These are phyloP conservation scores for Hydroisotoma schaefferi DNA, from an alignment of 2,888 invertebrate species.

Conservation along the genomic window DNA sequence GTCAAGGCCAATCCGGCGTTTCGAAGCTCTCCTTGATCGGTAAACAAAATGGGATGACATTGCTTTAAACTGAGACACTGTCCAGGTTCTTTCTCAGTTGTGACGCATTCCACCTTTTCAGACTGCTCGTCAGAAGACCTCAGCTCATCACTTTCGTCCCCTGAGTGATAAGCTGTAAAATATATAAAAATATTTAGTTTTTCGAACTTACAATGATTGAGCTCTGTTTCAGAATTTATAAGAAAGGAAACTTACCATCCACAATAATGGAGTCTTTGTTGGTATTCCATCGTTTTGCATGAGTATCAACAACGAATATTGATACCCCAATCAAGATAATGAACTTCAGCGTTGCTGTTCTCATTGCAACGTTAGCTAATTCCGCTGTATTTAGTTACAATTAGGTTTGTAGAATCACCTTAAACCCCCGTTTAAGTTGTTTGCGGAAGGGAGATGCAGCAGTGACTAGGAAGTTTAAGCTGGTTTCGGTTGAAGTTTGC, in stretches of 20 bases:
- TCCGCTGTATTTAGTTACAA: too few species aligned
- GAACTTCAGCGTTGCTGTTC: too few species aligned
- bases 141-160: constrained; percentile 28
- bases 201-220: not conserved
- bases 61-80: constrained; percentile 33
- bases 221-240: not conserved
- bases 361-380: too few species aligned
- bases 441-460: not conserved
- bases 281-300: constrained; percentile 37
- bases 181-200: not conserved
- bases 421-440: not conserved
- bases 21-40: constrained; percentile 34
- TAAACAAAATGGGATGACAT: constrained; percentile 40
- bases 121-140: constrained; percentile 26
- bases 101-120: constrained; percentile 33
- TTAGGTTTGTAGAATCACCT: too few species aligned
- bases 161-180: constrained; percentile 17
- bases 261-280: constrained; percentile 41
- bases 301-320: not conserved
- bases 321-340: not conserved
- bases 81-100: constrained; percentile 34
- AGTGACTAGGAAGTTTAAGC: not conserved
- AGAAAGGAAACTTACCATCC: constrained; percentile 26
- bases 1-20: constrained; percentile 36
- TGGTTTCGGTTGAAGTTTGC: not conserved